Percentiles rank a stretch among this genome's conserved stretches.
phyloP scores from a whole-genome alignment of 2,888 invertebrate genomes.

The Eremobia ochroleuca region DNA sequence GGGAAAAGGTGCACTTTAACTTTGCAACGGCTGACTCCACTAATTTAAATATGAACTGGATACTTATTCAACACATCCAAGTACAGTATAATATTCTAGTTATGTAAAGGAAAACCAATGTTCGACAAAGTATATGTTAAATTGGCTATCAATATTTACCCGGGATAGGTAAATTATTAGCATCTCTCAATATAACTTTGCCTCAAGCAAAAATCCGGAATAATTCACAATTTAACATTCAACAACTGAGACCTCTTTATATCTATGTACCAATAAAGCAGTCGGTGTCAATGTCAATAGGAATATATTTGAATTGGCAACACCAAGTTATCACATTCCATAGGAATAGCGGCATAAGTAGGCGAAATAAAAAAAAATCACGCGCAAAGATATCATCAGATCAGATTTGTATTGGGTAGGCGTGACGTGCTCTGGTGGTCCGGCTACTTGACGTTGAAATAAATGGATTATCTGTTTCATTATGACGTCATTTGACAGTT shows the following conservation, averaged over 20 bases:
- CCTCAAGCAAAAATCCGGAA: slow-evolving; percentile 58
- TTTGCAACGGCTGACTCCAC: slow-evolving; percentile 29
- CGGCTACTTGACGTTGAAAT: slow-evolving; percentile 58
- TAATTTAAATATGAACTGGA: slow-evolving; percentile 48
- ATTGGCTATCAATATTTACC: slow-evolving; percentile 57
- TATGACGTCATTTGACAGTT: slow-evolving; percentile 57
- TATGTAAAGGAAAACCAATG: slow-evolving; percentile 29
- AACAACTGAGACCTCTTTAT: slow-evolving; percentile 53
- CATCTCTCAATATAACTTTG: slow-evolving; percentile 40
- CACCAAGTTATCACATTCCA: slow-evolving; percentile 72
- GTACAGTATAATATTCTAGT: slow-evolving; percentile 14
- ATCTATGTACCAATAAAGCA: slow-evolving; percentile 64
- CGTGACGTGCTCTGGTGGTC: slow-evolving; percentile 72
- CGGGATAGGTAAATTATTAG: slow-evolving; percentile 47
- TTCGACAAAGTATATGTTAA: slow-evolving; percentile 38
- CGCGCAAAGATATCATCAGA: slow-evolving; percentile 74
- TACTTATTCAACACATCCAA: slow-evolving; percentile 21
- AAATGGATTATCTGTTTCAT: slow-evolving; percentile 57
- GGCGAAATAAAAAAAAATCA: slow-evolving; percentile 73
- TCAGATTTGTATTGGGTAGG: slow-evolving; percentile 74
- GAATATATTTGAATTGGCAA: slow-evolving; percentile 72
- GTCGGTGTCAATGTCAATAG: slow-evolving; percentile 65
- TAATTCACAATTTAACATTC: slow-evolving; percentile 66
- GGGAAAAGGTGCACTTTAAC: slow-evolving; percentile 47
- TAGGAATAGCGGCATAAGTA: slow-evolving; percentile 61